phyloP scores from a whole-genome alignment of 37 sponge, comb jelly and placozoan genomes.

The Cladorhizidae sp. region DNA sequence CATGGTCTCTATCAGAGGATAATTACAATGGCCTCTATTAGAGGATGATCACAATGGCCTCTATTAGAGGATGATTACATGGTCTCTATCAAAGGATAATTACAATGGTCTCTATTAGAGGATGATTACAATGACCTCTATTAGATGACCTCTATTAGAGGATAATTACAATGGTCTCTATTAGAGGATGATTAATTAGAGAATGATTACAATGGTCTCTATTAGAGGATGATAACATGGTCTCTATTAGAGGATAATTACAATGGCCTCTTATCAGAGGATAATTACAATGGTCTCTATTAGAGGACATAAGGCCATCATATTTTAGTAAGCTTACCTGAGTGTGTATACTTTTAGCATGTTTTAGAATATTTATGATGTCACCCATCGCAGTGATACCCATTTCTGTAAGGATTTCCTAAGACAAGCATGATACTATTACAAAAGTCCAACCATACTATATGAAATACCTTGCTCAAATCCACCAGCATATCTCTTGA shows the following conservation, averaged over 20 bases:
- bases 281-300: not conserved
- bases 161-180: no score
- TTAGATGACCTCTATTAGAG: no score
- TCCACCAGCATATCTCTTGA: constrained; percentile 74
- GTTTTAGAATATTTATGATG: constrained; percentile 90
- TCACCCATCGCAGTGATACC: constrained; percentile 95
- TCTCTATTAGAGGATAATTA: no score
- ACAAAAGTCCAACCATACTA: not conserved
- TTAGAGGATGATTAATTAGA: not conserved
- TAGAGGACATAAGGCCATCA: not conserved
- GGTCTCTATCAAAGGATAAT: not conserved
- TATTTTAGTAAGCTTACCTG: constrained; percentile 46
- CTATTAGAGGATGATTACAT: no score
- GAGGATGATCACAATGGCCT: no score
- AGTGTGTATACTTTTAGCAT: constrained; percentile 81
- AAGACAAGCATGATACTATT: not conserved
- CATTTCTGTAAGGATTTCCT: constrained; percentile 93
- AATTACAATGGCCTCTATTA: no score
- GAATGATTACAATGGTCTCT: not conserved
- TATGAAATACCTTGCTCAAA: constrained; percentile 51
- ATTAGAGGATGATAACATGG: not conserved
- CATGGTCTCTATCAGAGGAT: no score
- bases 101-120: no score
- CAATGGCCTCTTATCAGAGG: no score
- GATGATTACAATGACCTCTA: no score